These are phyloP conservation scores for Oreortyx pictus DNA, from an alignment of 2,797 vertebrate genomes.

Conservation along the genomic window DNA sequence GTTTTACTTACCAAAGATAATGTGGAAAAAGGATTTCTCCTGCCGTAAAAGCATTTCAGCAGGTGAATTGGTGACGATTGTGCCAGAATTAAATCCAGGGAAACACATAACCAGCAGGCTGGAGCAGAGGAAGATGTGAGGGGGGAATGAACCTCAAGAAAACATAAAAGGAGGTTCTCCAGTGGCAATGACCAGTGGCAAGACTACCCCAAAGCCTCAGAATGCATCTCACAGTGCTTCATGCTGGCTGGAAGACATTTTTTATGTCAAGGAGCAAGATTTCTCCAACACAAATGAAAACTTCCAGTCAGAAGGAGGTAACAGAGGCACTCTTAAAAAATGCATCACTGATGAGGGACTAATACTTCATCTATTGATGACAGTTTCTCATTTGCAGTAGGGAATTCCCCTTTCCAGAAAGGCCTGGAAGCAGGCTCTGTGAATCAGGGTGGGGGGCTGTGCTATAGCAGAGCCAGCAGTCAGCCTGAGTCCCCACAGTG, in stretches of 20 bases:
- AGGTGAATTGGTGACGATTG: slow-evolving; percentile 31
- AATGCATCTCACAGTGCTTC: slow-evolving; percentile 25
- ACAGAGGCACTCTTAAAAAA: slow-evolving; percentile 48
- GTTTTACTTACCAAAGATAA: slow-evolving; percentile 37
- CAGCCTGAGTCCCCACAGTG: background rate
- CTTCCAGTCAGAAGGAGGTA: slow-evolving; percentile 47
- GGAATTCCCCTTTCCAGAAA: slow-evolving; percentile 4
- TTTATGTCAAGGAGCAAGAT: slow-evolving; percentile 57
- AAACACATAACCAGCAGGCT: slow-evolving; percentile 39
- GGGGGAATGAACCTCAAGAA: slow-evolving; percentile 60
- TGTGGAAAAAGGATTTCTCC: slow-evolving; percentile 22
- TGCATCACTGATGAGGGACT: slow-evolving; percentile 22
- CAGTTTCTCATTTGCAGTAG: slow-evolving; percentile 20
- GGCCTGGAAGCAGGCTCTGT: background rate
- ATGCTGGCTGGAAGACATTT: slow-evolving; percentile 49
- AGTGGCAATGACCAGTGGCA: background rate
- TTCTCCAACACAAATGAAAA: slow-evolving; percentile 57
- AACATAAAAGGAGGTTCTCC: background rate
- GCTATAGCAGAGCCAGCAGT: background rate
- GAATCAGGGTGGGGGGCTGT: background rate
- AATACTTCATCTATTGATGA: slow-evolving; percentile 37
- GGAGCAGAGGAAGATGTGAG: slow-evolving; percentile 47
- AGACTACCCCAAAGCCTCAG: slow-evolving; percentile 53
- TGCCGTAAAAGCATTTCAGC: slow-evolving; percentile 31
- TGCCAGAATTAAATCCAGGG: slow-evolving; percentile 25